These are phyloP conservation scores for Arion vulgaris DNA, from an alignment of 1,140 invertebrate genomes.

Conservation along the genomic window DNA sequence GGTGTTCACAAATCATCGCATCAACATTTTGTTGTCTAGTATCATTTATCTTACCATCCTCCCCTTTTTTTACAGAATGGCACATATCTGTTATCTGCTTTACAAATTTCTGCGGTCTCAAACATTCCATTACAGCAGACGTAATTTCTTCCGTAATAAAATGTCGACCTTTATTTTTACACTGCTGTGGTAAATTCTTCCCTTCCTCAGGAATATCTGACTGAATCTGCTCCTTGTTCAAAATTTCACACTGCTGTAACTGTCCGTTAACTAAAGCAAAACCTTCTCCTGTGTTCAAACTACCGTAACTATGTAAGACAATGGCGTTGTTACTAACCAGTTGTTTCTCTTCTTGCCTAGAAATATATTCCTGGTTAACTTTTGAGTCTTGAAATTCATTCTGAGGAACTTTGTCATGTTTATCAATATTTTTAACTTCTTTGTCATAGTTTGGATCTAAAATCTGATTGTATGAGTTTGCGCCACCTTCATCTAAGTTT, in stretches of 20 bases:
- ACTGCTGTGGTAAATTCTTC: too few species aligned
- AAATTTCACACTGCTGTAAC: slow-evolving; percentile 24
- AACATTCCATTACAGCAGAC: too few species aligned
- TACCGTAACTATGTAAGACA: slow-evolving; percentile 34
- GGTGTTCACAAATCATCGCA: too few species aligned
- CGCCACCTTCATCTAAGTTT: neutral
- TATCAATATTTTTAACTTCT: neutral
- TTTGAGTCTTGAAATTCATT: neutral
- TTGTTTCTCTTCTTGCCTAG: too few species aligned
- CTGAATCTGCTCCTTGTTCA: neutral
- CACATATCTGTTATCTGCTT: too few species aligned
- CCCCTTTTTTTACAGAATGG: too few species aligned
- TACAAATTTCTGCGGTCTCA: too few species aligned
- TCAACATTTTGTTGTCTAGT: too few species aligned
- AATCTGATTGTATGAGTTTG: neutral
- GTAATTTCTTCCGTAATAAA: too few species aligned
- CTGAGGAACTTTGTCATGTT: neutral
- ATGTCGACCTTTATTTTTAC: too few species aligned
- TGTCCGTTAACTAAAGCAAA: slow-evolving; percentile 19
- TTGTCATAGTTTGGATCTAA: neutral
- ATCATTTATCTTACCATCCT: too few species aligned
- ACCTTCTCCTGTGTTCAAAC: slow-evolving; percentile 27
- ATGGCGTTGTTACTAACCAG: neutral
- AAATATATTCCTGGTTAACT: neutral
- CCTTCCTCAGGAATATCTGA: too few species aligned